Evolutionary conservation across 2,113 vertebrate species (phyloP), one percentile per base, ranked within the genome.

Genomic region (Rousettus leschenaultii): DNA sequence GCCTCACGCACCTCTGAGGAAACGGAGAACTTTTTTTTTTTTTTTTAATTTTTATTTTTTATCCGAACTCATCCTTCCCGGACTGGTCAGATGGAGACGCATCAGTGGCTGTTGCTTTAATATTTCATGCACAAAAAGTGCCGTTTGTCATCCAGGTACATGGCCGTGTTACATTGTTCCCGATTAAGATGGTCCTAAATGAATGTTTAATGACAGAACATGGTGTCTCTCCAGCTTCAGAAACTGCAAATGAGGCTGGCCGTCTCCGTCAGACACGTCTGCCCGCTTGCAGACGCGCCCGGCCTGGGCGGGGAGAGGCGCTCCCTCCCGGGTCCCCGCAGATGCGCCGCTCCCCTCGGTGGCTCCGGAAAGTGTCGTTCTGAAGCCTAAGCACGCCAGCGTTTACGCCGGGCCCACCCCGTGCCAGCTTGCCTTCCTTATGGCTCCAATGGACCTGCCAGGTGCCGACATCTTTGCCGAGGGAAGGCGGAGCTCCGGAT

Each of bases 171-270:
- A 71, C 9, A n/a, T 22, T 43, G 86, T 92, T 94, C 80, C 95
- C 30, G 19, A 91, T 24, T 70, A 95, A 93, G 94, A 95, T 9
- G 57, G 94, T 15, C 90, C 91, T 91, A 45, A 93, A 97, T 96
- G 96, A 95, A 96, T 97, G 89, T 95, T 97, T 97, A 94, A 97
- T 89, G 96, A 95, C 73, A 75, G 89, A 86, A 97, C 91, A 35
- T 24, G 22, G 86, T 43, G 77, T 96, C 94, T 87, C 96, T 70
- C 75, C 91, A 87, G 95, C 92, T 74, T 97, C 92, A 74, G 91
- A 90, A 92, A 92, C 61, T 94, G 96, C 79, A 87, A 51, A 88
- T 86, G 66, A 93, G 96, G 59, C 93, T 13, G 95, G 93, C 96
- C 96, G 59, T 80, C 92, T 95, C 94, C 78, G 8, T 53, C 71